phyloP scores from a whole-genome alignment of 2,888 invertebrate genomes.

The Seira ritae region DNA sequence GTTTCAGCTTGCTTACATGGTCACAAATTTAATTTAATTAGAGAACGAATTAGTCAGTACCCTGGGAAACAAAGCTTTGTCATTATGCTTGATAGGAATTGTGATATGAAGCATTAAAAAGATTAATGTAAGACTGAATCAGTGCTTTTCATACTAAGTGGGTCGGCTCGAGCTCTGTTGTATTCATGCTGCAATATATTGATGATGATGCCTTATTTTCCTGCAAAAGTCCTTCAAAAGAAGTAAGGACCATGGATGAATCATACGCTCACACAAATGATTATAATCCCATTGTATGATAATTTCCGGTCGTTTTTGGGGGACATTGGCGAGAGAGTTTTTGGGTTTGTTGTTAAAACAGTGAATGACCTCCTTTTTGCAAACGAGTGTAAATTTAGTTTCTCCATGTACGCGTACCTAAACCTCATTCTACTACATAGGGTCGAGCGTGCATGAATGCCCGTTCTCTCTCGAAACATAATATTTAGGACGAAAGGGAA shows the following conservation, averaged over 20 bases:
- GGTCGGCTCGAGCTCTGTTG: not conserved
- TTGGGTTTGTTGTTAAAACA: not conserved
- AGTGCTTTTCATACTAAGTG: not conserved
- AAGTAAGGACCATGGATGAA: not conserved
- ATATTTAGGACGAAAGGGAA: not conserved
- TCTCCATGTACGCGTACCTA: not conserved
- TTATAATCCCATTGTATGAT: conserved; percentile 13
- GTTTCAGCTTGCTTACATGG: not conserved
- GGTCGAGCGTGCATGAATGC: no score
- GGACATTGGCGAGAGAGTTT: not conserved
- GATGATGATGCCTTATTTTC: not conserved
- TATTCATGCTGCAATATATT: not conserved
- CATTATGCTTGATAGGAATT: not conserved
- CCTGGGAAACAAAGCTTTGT: not conserved
- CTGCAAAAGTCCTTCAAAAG: not conserved
- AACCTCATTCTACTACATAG: not conserved
- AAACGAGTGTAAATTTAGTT: not conserved
- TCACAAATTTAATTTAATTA: conserved; percentile 11
- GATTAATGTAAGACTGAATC: not conserved
- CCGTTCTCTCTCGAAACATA: not conserved
- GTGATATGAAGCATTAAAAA: conserved; percentile 4
- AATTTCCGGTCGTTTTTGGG: not conserved
- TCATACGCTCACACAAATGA: not conserved
- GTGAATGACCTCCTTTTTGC: not conserved
- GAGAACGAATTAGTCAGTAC: not conserved